Percentiles rank a stretch among this genome's conserved stretches.
Evolutionary conservation across 2,888 invertebrate species (phyloP).

Genomic region (Tipula lateralis): DNA sequence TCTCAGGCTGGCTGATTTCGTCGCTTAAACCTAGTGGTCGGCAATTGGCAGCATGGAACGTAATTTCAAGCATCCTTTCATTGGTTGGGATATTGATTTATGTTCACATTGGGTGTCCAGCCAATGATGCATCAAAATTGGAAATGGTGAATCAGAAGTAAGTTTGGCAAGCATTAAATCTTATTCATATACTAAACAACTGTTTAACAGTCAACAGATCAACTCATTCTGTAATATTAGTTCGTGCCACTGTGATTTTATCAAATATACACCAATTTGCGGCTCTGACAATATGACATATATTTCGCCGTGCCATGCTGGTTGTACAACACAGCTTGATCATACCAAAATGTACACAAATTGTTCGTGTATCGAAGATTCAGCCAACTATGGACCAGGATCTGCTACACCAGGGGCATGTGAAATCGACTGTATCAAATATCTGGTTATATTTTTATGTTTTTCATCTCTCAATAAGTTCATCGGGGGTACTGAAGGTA

Average conservation of each 20-base stretch:
- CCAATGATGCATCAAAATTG: background rate
- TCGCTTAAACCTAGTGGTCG: background rate
- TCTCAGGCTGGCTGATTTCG: background rate
- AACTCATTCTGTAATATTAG: conserved; percentile 44
- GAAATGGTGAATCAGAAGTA: background rate
- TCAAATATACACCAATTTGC: conserved; percentile 63
- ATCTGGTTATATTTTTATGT: conserved; percentile 53
- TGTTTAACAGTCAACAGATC: too few relatives aligned
- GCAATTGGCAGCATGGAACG: background rate
- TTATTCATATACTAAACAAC: too few relatives aligned
- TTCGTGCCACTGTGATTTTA: conserved; percentile 57
- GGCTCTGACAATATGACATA: conserved; percentile 53
- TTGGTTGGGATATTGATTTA: background rate
- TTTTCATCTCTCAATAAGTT: conserved; percentile 58
- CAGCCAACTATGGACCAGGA: conserved; percentile 52
- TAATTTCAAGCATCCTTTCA: background rate
- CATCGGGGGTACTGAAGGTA: conserved; percentile 56
- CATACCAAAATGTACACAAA: conserved; percentile 47
- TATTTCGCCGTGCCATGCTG: conserved; percentile 69
- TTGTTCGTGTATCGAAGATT: conserved; percentile 49
- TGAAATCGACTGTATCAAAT: conserved; percentile 54
- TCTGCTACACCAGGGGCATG: conserved; percentile 54
- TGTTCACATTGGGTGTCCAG: background rate
- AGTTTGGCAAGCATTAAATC: background rate
- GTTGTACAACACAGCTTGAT: conserved; percentile 51